Conservation (phyloP, 2,888 invertebrate genomes). For the Epinotia demarniana region DNA sequence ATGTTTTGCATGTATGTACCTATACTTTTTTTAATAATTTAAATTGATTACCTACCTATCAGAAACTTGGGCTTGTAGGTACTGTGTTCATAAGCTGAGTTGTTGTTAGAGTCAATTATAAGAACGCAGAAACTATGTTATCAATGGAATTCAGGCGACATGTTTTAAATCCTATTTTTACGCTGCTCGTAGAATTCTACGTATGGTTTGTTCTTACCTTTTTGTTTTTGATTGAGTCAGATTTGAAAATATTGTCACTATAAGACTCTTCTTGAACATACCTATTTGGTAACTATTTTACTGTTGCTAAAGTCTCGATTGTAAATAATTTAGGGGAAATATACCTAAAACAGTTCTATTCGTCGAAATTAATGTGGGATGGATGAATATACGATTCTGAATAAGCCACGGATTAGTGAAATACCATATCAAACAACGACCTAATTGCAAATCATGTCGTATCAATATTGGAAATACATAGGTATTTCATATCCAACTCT, state of each 20-base stretch:
- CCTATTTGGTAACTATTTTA: not conserved
- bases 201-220: not conserved
- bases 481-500: too few species aligned
- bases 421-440: constrained; percentile 15
- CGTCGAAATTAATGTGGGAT: constrained; percentile 5
- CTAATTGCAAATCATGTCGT: not conserved
- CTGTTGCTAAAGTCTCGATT: not conserved
- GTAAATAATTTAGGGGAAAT: too few species aligned
- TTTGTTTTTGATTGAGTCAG: not conserved
- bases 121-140: not conserved
- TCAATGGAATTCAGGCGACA: not conserved
- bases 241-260: too few species aligned
- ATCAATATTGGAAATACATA: too few species aligned
- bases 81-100: not conserved
- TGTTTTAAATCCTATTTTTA: not conserved
- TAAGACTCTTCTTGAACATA: too few species aligned
- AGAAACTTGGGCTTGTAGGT: not conserved
- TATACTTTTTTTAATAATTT: not conserved
- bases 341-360: not conserved
- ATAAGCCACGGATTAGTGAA: not conserved
- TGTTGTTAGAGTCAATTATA: not conserved
- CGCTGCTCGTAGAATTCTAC: not conserved
- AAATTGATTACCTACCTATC: not conserved
- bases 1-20: not conserved
- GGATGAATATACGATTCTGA: constrained; percentile 21